These are phyloP conservation scores for Macrosiphum euphorbiae DNA, from an alignment of 2,888 invertebrate genomes.

Conservation along the genomic window DNA sequence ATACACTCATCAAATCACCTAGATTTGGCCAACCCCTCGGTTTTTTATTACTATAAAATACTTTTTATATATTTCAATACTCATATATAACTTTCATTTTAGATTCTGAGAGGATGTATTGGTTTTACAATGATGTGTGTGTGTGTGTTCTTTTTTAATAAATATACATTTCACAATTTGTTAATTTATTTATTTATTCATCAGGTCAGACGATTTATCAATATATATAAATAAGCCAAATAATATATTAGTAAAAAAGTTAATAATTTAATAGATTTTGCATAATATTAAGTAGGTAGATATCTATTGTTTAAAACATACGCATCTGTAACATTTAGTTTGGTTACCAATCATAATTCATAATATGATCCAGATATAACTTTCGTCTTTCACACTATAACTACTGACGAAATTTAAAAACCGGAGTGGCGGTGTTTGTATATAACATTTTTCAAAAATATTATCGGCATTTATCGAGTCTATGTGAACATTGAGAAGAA, in stretches of 20 bases:
- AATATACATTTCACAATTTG: neutral
- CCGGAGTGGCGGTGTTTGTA: too few species aligned
- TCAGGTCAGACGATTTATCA: neutral
- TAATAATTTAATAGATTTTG: neutral
- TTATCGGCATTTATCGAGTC: too few species aligned
- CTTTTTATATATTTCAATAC: neutral
- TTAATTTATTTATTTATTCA: neutral
- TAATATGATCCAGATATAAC: too few species aligned
- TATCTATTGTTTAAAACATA: too few species aligned
- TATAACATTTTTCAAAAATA: too few species aligned
- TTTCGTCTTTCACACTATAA: too few species aligned
- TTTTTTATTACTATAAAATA: neutral
- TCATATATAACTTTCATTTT: neutral
- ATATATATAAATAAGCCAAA: neutral
- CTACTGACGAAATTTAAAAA: too few species aligned
- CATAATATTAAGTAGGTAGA: neutral
- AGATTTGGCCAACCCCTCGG: neutral
- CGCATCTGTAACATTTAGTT: too few species aligned
- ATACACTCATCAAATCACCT: neutral
- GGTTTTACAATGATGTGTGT: neutral
- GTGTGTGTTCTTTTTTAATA: neutral
- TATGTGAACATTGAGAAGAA: too few species aligned
- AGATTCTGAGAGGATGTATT: neutral
- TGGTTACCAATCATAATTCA: too few species aligned
- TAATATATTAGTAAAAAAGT: neutral